phyloP scores from a whole-genome alignment of 2,888 invertebrate species.

The Troglohyphantes excavatus region DNA sequence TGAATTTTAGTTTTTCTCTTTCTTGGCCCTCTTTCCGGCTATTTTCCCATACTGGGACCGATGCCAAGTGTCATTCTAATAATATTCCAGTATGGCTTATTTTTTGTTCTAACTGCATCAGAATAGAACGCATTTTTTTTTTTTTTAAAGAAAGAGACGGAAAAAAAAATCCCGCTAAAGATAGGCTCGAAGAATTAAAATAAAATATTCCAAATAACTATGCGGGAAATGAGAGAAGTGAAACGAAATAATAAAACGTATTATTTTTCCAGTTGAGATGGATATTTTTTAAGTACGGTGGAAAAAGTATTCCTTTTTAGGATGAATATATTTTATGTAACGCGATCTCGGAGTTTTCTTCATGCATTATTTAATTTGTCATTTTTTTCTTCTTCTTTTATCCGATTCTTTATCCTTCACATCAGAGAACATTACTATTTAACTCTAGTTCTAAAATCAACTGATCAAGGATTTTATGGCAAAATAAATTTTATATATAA shows the following conservation, averaged over 20 bases:
- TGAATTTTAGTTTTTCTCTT: slow-evolving; percentile 2
- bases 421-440: neutral
- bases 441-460: neutral
- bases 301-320: neutral
- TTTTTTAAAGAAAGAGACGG: too few relatives aligned
- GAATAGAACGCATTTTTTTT: slow-evolving; percentile 13
- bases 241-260: slow-evolving; percentile 12
- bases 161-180: neutral
- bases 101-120: slow-evolving; percentile 8
- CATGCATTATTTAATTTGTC: slow-evolving; percentile 3
- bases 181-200: slow-evolving; percentile 36
- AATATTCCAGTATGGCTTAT: slow-evolving; percentile 52
- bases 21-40: slow-evolving; percentile 14
- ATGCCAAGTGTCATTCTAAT: slow-evolving; percentile 76
- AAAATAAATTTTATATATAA: neutral
- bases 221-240: slow-evolving; percentile 27
- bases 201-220: slow-evolving; percentile 43
- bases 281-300: neutral
- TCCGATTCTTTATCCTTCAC: neutral
- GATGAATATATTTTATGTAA: neutral
- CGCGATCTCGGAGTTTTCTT: neutral
- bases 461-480: neutral
- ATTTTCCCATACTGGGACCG: slow-evolving; percentile 45
- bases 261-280: neutral
- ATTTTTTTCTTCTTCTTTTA: neutral